A percentile compares a stretch with the other conserved stretches of the same genome.
Evolutionary conservation across 2,113 vertebrate species (phyloP).

Genomic region (Tautogolabrus adspersus): DNA sequence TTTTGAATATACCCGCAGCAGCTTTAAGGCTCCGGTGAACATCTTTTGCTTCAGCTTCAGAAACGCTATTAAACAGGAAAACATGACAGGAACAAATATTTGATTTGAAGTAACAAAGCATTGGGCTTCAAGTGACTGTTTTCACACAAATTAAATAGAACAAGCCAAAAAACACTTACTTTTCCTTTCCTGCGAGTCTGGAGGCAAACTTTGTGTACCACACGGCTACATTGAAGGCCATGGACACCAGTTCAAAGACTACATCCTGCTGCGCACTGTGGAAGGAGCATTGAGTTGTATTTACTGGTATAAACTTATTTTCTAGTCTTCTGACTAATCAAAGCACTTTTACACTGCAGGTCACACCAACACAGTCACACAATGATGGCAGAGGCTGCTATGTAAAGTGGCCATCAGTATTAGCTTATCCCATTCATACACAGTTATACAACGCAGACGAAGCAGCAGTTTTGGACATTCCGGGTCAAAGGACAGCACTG

Average conservation of each 20-base stretch:
- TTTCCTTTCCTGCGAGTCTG: constrained; percentile 95
- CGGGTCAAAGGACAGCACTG: too few relatives aligned
- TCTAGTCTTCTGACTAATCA: too few relatives aligned
- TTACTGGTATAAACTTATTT: not conserved
- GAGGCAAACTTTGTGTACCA: constrained; percentile 99
- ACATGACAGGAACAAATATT: not conserved
- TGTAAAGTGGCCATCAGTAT: too few relatives aligned
- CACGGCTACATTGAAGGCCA: constrained; percentile 95
- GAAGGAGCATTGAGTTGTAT: constrained; percentile 17
- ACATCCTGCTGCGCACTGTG: constrained; percentile 95
- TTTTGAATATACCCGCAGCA: constrained; percentile 96
- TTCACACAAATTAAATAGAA: not conserved
- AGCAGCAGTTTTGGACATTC: too few relatives aligned
- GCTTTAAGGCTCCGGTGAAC: constrained; percentile 95
- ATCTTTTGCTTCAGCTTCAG: constrained; percentile 96
- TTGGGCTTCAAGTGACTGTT: not conserved
- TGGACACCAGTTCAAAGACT: constrained; percentile 94
- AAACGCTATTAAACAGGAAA: constrained; percentile 84
- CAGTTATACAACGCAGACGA: too few relatives aligned
- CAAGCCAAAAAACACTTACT: constrained; percentile 77
- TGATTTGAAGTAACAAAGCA: not conserved
- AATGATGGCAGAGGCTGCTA: too few relatives aligned
- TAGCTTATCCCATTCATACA: too few relatives aligned
- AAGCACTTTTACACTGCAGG: too few relatives aligned
- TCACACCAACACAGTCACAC: too few relatives aligned